Conservation (phyloP, 2,797 vertebrate species). For the Enteromius trimaculatus region DNA sequence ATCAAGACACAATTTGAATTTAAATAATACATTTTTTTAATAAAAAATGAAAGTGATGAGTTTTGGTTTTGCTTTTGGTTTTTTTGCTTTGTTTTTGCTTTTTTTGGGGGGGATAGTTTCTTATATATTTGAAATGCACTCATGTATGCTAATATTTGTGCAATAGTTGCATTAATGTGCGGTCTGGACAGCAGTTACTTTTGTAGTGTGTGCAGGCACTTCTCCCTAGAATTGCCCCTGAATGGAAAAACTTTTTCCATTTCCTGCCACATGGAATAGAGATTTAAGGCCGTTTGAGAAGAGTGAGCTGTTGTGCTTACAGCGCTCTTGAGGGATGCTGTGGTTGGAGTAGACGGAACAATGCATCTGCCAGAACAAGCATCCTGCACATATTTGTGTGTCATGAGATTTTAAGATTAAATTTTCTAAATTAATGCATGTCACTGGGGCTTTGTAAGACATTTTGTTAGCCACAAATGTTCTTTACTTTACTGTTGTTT, state of each 20-base stretch:
- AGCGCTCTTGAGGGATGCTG: constrained; percentile 41
- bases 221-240: constrained; percentile 57
- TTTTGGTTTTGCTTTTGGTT: too few relatives aligned
- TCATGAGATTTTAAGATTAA: constrained; percentile 36
- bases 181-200: constrained; percentile 10
- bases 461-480: not conserved
- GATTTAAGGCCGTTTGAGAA: constrained; percentile 61
- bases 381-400: constrained; percentile 5
- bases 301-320: constrained; percentile 47
- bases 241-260: constrained; percentile 60
- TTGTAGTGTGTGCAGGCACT: constrained; percentile 45
- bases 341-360: constrained; percentile 14
- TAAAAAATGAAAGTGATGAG: too few relatives aligned
- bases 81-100: too few relatives aligned
- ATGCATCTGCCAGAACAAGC: constrained; percentile 20
- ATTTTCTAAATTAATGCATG: constrained; percentile 16
- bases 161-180: constrained; percentile 15
- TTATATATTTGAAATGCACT: not conserved
- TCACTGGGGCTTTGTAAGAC: not conserved
- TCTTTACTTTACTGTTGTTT: not conserved
- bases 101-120: not conserved
- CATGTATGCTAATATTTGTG: not conserved
- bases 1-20: not conserved
- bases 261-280: constrained; percentile 76
- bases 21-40: not conserved